Base-by-base conservation (phyloP, 2,888 invertebrate genomes). In the Ceriagrion tenellum region DNA sequence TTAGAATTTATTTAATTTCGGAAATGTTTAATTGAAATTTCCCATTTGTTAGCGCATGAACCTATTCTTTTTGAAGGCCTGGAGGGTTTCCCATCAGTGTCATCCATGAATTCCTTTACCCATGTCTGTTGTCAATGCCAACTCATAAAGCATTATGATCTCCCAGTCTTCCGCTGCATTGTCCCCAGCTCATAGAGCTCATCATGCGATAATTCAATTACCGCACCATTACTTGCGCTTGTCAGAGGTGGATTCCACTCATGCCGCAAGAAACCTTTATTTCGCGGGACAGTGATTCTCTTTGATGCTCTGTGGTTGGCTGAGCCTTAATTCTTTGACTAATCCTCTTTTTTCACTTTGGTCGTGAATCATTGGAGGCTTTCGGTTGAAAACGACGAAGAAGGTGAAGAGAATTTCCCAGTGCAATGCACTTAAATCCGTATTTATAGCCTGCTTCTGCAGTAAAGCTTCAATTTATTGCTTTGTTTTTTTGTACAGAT, bases 161-260 rank as follows among this genome's bases (percentile, higher is more conserved):
- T 81, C 35, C 30, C 81, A 20, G 35, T 35, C 81, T 35, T 81
- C 26, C 35, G 35, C 81, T 81, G 81, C 35, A 81, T 13, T 35
- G 10, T 81, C 30, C 35, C 35, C 30, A 35, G n/a, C 18, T 35
- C 35, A 35, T 30, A 35, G 35, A 35, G 35, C 16, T 35, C n/a
- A 81, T 81, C 35, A n/a, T 35, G 30, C 81, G 12, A 81, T 81
- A 81, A 81, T 81, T 81, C 30, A 81, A 81, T 81, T 81, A 81
- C 81, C 30, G 35, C 81, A 35, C 35, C 81, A 81, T 81, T 81
- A 81, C 12, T 35, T 81, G 30, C n/a, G 16, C 81, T 81, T 81
- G 35, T 81, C 35, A 1, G 20, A 0, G 13, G 81, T 16, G 81
- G 16, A 81, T 81, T 81, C 81, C 30, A 26, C 69, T 69, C n/a